Conservation (phyloP, 1,140 invertebrate species). For the Drosophila truncata region DNA sequence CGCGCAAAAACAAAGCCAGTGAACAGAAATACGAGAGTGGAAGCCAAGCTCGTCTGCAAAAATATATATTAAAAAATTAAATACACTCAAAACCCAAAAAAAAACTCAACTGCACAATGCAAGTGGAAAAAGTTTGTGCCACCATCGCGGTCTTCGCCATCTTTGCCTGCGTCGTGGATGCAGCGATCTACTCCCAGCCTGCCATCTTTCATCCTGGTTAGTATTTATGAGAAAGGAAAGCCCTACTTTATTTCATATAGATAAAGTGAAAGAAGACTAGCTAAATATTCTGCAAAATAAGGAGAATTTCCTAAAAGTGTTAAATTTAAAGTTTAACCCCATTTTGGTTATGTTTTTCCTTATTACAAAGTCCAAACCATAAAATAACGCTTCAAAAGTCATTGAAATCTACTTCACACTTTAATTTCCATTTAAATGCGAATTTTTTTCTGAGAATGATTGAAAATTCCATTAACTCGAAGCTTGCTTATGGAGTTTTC, state of each 20-base stretch:
- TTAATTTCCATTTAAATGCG: constrained; percentile 8
- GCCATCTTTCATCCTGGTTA: constrained; percentile 77
- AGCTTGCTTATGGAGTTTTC: constrained; percentile 53
- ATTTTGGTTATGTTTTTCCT: not conserved
- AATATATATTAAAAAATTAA: not conserved
- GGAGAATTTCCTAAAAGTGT: not conserved
- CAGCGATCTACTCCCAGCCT: constrained; percentile 76
- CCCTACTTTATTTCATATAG: not conserved
- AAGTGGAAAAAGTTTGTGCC: constrained; percentile 70
- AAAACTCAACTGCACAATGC: constrained; percentile 63
- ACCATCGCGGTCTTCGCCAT: constrained; percentile 58
- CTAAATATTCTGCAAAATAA: not conserved
- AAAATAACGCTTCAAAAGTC: not conserved
- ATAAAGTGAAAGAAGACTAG: not conserved
- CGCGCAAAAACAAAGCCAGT: constrained; percentile 38
- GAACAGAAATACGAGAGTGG: constrained; percentile 32
- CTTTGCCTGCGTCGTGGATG: constrained; percentile 60
- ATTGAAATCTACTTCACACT: constrained; percentile 13
- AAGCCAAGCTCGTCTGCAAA: constrained; percentile 19
- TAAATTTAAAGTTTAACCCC: not conserved
- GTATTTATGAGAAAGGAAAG: constrained; percentile 35
- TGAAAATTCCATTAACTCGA: constrained; percentile 41
- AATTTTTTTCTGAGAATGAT: not conserved
- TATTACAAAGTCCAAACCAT: not conserved
- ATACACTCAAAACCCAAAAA: not conserved